A percentile compares a stretch with the other conserved stretches of the same genome.
These are phyloP conservation scores for Rhinichthys osculus DNA, from an alignment of 2,797 vertebrate genomes.

Conservation along the genomic window DNA sequence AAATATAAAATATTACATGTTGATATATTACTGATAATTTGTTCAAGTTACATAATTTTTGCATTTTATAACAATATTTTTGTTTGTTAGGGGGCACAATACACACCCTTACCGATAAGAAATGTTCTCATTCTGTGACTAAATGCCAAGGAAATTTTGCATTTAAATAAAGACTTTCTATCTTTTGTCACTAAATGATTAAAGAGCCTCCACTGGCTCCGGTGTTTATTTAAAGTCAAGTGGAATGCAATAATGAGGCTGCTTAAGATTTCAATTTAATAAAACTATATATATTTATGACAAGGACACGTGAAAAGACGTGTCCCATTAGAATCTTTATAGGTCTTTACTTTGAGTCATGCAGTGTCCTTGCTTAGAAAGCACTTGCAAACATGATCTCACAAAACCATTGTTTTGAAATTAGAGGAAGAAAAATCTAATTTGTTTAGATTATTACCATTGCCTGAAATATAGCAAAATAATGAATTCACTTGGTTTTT, in stretches of 20 bases:
- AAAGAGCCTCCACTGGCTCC: background rate
- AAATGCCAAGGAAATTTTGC: background rate
- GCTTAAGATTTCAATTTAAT: background rate
- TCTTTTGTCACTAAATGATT: conserved; percentile 8
- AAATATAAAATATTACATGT: background rate
- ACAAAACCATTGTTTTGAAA: background rate
- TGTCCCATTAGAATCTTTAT: background rate
- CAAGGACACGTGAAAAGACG: background rate
- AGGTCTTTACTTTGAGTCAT: background rate
- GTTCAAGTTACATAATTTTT: background rate
- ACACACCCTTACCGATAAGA: background rate
- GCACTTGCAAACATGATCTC: background rate
- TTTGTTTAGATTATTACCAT: background rate
- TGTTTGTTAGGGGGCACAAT: no score
- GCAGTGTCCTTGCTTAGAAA: background rate
- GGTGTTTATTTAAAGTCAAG: conserved; percentile 6
- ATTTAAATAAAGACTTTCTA: background rate
- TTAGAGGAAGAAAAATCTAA: background rate
- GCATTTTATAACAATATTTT: background rate
- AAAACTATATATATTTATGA: background rate
- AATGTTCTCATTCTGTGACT: background rate
- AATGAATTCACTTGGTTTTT: background rate
- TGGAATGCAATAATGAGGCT: background rate
- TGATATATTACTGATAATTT: background rate
- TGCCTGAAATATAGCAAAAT: background rate